phyloP scores from a whole-genome alignment of 1,140 invertebrate species.

The Anastatus disparis region DNA sequence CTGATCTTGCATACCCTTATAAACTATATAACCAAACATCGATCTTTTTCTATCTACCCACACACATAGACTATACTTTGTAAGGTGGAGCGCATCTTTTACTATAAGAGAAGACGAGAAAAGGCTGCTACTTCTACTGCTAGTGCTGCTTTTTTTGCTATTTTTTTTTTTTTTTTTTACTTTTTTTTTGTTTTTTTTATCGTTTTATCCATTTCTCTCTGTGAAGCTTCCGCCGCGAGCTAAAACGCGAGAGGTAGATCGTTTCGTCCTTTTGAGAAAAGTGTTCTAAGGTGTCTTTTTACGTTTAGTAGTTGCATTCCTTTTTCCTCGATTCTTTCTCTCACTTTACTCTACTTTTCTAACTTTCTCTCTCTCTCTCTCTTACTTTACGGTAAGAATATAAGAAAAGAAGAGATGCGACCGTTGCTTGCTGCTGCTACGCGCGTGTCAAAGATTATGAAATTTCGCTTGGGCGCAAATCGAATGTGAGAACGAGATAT shows the following conservation, averaged over 20 bases:
- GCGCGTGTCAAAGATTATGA: slow-evolving; percentile 46
- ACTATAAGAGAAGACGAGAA: too few species aligned
- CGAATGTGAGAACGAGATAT: slow-evolving; percentile 36
- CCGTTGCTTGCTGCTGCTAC: slow-evolving; percentile 7
- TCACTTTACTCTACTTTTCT: too few species aligned
- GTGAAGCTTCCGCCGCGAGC: not conserved
- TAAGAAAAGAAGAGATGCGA: too few species aligned
- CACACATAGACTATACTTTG: not conserved
- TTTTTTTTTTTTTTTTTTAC: too few species aligned
- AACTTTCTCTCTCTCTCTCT: slow-evolving; percentile 17
- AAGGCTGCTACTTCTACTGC: too few species aligned
- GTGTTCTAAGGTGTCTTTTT: not conserved
- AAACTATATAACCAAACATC: not conserved
- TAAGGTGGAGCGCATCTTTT: too few species aligned
- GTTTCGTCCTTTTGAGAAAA: slow-evolving; percentile 1
- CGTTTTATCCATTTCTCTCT: slow-evolving; percentile 29
- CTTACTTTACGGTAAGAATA: too few species aligned
- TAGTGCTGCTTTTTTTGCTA: too few species aligned
- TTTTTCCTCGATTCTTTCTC: too few species aligned
- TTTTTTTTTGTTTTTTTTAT: slow-evolving; percentile 17
- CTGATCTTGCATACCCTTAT: too few species aligned
- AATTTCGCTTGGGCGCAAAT: slow-evolving; percentile 45
- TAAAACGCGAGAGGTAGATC: not conserved
- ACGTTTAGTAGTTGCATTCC: too few species aligned
- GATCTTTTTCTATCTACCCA: not conserved